Percentiles rank a stretch among this genome's conserved stretches.
These are phyloP conservation scores for Pediacus dermestoides DNA, from an alignment of 2,888 invertebrate genomes.

Conservation along the genomic window DNA sequence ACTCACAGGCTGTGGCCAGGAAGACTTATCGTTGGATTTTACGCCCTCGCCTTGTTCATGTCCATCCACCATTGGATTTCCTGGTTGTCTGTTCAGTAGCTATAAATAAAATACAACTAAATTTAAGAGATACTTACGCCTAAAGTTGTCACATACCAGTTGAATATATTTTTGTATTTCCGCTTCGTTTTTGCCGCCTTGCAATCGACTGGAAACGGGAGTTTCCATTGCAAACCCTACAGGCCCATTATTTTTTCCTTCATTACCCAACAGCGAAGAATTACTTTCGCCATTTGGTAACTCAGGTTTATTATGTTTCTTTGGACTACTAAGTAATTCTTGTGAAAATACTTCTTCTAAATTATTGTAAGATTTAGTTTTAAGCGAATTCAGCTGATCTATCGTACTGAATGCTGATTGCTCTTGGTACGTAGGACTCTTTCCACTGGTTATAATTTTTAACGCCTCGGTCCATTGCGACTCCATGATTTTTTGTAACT, in stretches of 20 bases:
- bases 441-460: constrained; percentile 57
- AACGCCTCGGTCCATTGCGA: constrained; percentile 77
- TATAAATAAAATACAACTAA: constrained; percentile 25
- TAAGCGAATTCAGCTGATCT: constrained; percentile 41
- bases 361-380: constrained; percentile 38
- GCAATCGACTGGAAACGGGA: constrained; percentile 40
- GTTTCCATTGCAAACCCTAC: constrained; percentile 36
- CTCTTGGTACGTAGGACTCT: constrained; percentile 36
- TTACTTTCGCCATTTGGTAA: constrained; percentile 16
- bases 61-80: constrained; percentile 28
- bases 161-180: constrained; percentile 53
- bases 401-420: constrained; percentile 21
- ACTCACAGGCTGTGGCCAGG: constrained; percentile 25
- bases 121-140: constrained; percentile 5
- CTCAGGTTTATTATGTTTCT: constrained; percentile 11
- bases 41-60: constrained; percentile 10
- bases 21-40: constrained; percentile 11
- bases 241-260: constrained; percentile 23
- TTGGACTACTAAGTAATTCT: constrained; percentile 11
- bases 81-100: constrained; percentile 38
- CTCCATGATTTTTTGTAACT: constrained; percentile 72
- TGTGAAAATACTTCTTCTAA: constrained; percentile 36
- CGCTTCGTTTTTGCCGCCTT: constrained; percentile 37
- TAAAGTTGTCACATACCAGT: constrained; percentile 43
- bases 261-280: constrained; percentile 25